These are phyloP conservation scores for Calyptomena viridis DNA, from an alignment of 2,113 vertebrate genomes.

Conservation along the genomic window DNA sequence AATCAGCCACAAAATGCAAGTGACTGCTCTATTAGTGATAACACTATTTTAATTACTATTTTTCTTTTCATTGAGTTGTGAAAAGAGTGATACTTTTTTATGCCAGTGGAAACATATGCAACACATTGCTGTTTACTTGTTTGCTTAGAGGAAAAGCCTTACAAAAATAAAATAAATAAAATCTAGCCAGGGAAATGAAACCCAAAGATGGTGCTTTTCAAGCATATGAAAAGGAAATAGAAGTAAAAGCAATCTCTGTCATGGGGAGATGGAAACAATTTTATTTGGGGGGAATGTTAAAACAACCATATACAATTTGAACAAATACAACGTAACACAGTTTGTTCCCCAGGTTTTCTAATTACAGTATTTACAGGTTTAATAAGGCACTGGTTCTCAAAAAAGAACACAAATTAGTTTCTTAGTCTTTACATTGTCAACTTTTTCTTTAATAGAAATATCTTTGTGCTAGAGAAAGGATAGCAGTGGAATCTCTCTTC, in stretches of 20 bases:
- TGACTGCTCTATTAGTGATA: constrained; percentile 26
- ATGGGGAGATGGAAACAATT: constrained; percentile 69
- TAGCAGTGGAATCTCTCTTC: not conserved
- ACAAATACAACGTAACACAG: constrained; percentile 67
- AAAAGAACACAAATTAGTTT: constrained; percentile 71
- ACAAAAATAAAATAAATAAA: not conserved
- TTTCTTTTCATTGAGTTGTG: constrained; percentile 27
- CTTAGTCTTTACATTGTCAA: constrained; percentile 48
- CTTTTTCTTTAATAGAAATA: constrained; percentile 61
- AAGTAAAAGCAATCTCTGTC: not conserved
- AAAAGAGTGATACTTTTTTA: constrained; percentile 1
- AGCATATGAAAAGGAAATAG: not conserved
- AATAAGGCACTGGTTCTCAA: constrained; percentile 85
- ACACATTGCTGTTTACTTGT: not conserved
- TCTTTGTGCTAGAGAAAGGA: constrained; percentile 45
- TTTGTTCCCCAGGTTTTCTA: constrained; percentile 74
- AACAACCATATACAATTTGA: constrained; percentile 77
- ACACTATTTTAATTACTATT: constrained; percentile 45
- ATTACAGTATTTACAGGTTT: constrained; percentile 81
- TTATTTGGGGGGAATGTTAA: constrained; percentile 82
- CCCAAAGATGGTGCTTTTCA: not conserved
- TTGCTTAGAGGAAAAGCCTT: not conserved
- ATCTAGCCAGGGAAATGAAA: not conserved
- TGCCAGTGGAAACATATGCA: not conserved
- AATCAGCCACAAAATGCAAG: not conserved